Evolutionary conservation across 1,140 invertebrate species (phyloP).

Genomic region (Zaprionus taronus): DNA sequence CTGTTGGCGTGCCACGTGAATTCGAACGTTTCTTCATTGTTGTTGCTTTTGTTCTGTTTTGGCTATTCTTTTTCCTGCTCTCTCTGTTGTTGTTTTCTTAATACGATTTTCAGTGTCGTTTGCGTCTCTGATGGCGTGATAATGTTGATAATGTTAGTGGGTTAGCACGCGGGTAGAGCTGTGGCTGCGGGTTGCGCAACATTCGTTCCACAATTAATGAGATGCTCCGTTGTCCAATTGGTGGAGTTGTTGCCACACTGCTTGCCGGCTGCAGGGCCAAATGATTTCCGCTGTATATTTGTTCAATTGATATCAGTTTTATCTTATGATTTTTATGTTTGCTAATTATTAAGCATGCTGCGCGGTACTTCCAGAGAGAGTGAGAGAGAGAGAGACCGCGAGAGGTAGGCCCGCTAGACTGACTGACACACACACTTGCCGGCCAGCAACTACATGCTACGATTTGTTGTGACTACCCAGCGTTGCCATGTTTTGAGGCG

Average conservation of each 20-base stretch:
- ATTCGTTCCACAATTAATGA: slow-evolving; percentile 52
- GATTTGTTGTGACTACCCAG: slow-evolving; percentile 34
- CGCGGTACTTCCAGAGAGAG: slow-evolving; percentile 37
- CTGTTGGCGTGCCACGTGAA: slow-evolving; percentile 66
- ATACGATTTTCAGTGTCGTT: slow-evolving; percentile 59
- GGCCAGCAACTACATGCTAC: slow-evolving; percentile 40
- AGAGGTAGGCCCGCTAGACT: slow-evolving; percentile 22
- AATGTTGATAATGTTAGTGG: slow-evolving; percentile 28
- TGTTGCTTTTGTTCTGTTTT: slow-evolving; percentile 12
- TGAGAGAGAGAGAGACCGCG: background rate
- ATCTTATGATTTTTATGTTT: slow-evolving; percentile 65
- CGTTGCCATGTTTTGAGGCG: slow-evolving; percentile 18
- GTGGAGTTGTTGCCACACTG: background rate
- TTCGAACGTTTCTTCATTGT: slow-evolving; percentile 77
- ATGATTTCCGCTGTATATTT: slow-evolving; percentile 8
- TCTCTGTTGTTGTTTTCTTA: slow-evolving; percentile 4
- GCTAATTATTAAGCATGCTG: slow-evolving; percentile 65
- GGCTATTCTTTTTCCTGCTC: background rate
- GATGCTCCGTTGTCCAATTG: slow-evolving; percentile 28
- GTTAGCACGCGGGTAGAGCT: slow-evolving; percentile 53
- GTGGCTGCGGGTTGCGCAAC: slow-evolving; percentile 73
- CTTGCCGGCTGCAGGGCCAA: background rate
- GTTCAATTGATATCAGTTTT: slow-evolving; percentile 50
- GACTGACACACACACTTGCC: slow-evolving; percentile 49
- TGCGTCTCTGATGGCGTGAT: slow-evolving; percentile 60